phyloP scores from a whole-genome alignment of 23 tunicate species.

The Botrylloides violaceus region DNA sequence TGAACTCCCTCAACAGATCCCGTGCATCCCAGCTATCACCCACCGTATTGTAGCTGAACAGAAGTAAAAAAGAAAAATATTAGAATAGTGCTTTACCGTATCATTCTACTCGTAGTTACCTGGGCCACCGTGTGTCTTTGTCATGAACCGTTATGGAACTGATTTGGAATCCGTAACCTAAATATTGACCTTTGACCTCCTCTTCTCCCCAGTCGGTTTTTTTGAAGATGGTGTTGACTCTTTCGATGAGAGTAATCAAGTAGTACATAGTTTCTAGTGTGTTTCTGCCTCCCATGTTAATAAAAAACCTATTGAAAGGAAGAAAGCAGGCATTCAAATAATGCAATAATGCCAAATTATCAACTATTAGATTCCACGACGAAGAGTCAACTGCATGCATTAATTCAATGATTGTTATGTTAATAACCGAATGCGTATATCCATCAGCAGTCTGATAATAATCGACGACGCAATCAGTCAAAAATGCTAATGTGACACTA shows the following conservation, averaged over 20 bases:
- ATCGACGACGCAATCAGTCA: too few relatives aligned
- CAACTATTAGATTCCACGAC: too few relatives aligned
- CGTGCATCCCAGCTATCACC: constrained; percentile 31
- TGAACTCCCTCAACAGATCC: constrained; percentile 66
- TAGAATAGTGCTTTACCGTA: too few relatives aligned
- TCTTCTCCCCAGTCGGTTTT: constrained; percentile 53
- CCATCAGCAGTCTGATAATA: too few relatives aligned
- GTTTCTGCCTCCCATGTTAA: constrained; percentile 67
- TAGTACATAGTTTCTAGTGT: constrained; percentile 65
- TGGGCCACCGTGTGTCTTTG: constrained; percentile 22
- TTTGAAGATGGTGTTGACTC: constrained; percentile 69
- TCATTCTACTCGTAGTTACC: too few relatives aligned
- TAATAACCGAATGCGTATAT: too few relatives aligned
- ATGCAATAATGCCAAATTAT: neutral
- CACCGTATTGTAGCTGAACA: constrained; percentile 8
- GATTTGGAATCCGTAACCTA: constrained; percentile 81
- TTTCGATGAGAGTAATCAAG: constrained; percentile 51
- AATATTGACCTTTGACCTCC: constrained; percentile 12
- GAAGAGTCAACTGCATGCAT: too few relatives aligned
- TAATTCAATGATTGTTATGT: too few relatives aligned
- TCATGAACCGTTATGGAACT: constrained; percentile 35
- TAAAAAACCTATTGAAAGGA: constrained; percentile 36
- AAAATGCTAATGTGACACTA: too few relatives aligned
- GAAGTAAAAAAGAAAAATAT: too few relatives aligned
- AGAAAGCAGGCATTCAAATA: neutral